phyloP scores from a whole-genome alignment of 1,140 invertebrate species.

The Charaxes varanes region DNA sequence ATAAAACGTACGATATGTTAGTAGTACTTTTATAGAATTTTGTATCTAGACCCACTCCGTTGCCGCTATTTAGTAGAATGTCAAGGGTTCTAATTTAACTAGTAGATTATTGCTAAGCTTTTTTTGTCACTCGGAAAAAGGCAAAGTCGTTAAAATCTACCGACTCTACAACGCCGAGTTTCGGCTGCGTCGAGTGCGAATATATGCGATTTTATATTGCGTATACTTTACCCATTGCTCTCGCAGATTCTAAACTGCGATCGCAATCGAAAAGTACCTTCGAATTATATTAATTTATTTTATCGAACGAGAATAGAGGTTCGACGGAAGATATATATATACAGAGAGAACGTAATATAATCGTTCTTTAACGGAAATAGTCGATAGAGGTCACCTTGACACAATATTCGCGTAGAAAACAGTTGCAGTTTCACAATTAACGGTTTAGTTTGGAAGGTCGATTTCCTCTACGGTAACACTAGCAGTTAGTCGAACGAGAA shows the following conservation, averaged over 20 bases:
- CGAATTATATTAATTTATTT: conserved; percentile 5
- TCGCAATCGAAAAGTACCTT: neutral
- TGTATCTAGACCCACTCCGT: too few species aligned
- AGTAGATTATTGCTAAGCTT: conserved; percentile 55
- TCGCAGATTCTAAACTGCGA: neutral
- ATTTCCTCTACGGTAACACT: conserved; percentile 12
- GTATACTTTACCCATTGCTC: conserved; percentile 3
- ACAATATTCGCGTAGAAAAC: conserved; percentile 36
- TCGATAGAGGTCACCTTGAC: conserved; percentile 32
- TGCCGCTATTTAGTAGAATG: too few species aligned
- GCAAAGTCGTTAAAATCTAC: neutral
- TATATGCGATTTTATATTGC: conserved; percentile 21
- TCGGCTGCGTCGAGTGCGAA: conserved; percentile 8
- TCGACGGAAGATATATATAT: conserved; percentile 40
- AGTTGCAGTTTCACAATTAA: conserved; percentile 27
- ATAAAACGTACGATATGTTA: conserved; percentile 66
- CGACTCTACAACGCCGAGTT: conserved; percentile 1
- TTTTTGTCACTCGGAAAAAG: conserved; percentile 35
- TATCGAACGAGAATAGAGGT: conserved; percentile 18
- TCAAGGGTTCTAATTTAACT: conserved; percentile 51
- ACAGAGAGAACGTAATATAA: conserved; percentile 34
- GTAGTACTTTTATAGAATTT: conserved; percentile 34
- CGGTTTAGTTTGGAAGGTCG: conserved; percentile 22
- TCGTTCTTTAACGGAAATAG: conserved; percentile 30
- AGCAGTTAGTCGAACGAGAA: conserved; percentile 2